phyloP scores from a whole-genome alignment of 2,888 invertebrate genomes.

The Callyntrura guangdongensis region DNA sequence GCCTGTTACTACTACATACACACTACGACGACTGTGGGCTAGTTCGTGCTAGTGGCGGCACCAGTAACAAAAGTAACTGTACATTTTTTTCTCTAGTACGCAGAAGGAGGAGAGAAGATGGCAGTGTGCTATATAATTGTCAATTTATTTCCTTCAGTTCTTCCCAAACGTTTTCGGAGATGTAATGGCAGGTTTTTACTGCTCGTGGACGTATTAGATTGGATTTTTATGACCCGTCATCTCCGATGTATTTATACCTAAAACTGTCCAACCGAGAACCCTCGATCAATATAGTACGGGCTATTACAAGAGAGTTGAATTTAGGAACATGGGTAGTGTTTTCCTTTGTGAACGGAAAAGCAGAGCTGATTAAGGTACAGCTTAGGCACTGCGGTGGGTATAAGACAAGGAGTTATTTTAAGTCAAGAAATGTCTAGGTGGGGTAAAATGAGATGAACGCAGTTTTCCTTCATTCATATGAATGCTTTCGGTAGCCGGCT shows the following conservation, averaged over 20 bases:
- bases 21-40: no score
- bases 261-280: slow-evolving; percentile 70
- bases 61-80: neutral
- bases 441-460: no score
- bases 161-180: slow-evolving; percentile 60
- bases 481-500: no score
- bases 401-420: no score
- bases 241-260: slow-evolving; percentile 76
- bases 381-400: no score
- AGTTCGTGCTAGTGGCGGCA: neutral
- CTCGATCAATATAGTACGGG: slow-evolving; percentile 50
- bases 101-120: slow-evolving; percentile 20
- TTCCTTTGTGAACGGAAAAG: no score
- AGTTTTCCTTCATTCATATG: no score
- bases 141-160: slow-evolving; percentile 73
- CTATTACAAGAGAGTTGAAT: no score
- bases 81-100: neutral
- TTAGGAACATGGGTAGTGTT: no score
- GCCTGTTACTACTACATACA: no score
- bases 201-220: slow-evolving; percentile 76
- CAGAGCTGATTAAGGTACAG: no score
- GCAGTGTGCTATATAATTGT: slow-evolving; percentile 68
- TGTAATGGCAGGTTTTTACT: slow-evolving; percentile 75
- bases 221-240: slow-evolving; percentile 77
- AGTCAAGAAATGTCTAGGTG: no score